phyloP scores from a whole-genome alignment of 2,113 vertebrate genomes.

The Chloropsis hardwickii region DNA sequence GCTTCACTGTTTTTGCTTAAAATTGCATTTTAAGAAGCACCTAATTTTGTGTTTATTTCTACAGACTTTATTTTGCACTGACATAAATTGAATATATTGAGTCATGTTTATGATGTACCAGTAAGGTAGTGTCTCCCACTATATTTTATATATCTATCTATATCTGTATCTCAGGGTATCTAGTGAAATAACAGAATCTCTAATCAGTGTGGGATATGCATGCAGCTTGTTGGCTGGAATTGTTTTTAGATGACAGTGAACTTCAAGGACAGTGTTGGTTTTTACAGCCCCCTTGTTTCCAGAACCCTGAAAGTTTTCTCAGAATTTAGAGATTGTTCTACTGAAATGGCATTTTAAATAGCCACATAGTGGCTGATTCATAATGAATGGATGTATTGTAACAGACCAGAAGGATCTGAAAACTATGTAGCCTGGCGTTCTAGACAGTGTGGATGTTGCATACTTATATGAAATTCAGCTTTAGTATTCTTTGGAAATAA shows the following conservation, averaged over 20 bases:
- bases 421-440: background rate
- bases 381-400: background rate
- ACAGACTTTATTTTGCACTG: background rate
- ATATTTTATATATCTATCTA: background rate
- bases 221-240: background rate
- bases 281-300: background rate
- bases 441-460: background rate
- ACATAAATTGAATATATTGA: background rate
- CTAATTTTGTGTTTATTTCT: background rate
- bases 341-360: slow-evolving; percentile 14
- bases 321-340: background rate
- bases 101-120: background rate
- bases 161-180: background rate
- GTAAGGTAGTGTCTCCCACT: background rate
- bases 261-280: background rate
- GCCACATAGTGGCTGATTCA: background rate
- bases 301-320: background rate
- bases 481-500: background rate
- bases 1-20: background rate
- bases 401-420: background rate
- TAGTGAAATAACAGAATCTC: background rate
- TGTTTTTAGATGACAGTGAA: background rate
- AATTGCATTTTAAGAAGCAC: background rate
- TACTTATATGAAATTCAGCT: background rate
- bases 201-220: background rate